These are phyloP conservation scores for Pseudochirops cupreus DNA, from an alignment of 2,797 vertebrate species.

Conservation along the genomic window DNA sequence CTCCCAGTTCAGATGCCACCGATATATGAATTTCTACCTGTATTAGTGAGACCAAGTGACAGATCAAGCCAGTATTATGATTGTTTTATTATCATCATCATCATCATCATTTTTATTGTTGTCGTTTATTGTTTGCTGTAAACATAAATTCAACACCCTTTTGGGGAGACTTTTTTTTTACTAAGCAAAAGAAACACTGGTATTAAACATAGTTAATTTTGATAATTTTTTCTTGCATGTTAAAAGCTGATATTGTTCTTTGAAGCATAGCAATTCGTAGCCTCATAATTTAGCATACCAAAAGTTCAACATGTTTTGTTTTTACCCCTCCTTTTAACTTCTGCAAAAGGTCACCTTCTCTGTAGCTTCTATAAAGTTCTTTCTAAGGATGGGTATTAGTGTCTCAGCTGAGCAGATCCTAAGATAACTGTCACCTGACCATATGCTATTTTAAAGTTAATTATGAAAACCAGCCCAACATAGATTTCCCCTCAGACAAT, in stretches of 20 bases:
- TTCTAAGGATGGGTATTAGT: not conserved
- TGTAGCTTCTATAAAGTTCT: not conserved
- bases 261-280: not conserved
- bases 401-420: not conserved
- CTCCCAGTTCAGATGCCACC: not conserved
- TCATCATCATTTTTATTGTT: not conserved
- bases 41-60: not conserved
- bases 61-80: not conserved
- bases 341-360: not conserved
- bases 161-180: not conserved
- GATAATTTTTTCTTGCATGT: not conserved
- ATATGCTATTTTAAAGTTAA: constrained; percentile 3
- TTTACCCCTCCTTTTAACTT: not conserved
- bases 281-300: not conserved
- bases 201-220: not conserved
- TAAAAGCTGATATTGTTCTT: not conserved
- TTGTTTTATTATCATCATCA: not conserved
- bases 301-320: not conserved
- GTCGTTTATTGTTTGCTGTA: not conserved
- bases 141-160: not conserved
- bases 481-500: constrained; percentile 1
- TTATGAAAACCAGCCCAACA: not conserved
- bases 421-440: constrained; percentile 5
- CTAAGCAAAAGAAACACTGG: not conserved
- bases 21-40: not conserved